Evolutionary conservation across 1,140 invertebrate genomes (phyloP).

Genomic region (Drosophila lacertosa): DNA sequence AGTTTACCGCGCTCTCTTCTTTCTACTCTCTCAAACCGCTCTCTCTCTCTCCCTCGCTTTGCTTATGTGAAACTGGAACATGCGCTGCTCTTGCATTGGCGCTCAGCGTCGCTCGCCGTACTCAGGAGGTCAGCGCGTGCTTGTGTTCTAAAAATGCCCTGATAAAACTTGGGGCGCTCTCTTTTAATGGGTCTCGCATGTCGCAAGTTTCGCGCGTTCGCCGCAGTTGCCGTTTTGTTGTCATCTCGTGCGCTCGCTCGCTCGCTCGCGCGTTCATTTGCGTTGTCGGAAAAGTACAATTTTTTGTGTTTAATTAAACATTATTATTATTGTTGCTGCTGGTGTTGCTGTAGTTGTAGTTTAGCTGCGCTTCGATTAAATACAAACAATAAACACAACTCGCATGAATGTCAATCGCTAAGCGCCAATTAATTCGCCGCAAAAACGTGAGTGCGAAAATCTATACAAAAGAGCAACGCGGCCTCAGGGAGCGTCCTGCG

Average conservation of each 20-base stretch:
- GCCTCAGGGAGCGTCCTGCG: conserved; percentile 45
- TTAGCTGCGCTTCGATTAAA: conserved; percentile 12
- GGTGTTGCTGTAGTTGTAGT: conserved; percentile 10
- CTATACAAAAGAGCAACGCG: conserved; percentile 14
- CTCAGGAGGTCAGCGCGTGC: conserved; percentile 8
- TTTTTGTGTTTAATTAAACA: conserved; percentile 67
- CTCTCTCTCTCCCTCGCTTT: conserved; percentile 1
- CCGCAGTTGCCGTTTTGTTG: conserved; percentile 51
- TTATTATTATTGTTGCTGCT: conserved; percentile 33
- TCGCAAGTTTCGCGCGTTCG: conserved; percentile 45
- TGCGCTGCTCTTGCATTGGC: conserved; percentile 16
- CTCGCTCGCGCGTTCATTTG: conserved; percentile 35
- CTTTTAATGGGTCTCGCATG: background rate
- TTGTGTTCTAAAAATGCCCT: conserved; percentile 5
- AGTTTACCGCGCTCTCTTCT: background rate
- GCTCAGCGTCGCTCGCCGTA: background rate
- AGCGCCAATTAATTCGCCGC: conserved; percentile 44
- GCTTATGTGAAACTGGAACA: conserved; percentile 13
- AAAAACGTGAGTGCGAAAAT: conserved; percentile 29
- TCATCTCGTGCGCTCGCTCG: conserved; percentile 47
- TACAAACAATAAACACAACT: conserved; percentile 32
- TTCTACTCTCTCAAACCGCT: background rate
- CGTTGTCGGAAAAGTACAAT: conserved; percentile 36
- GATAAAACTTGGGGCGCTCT: background rate
- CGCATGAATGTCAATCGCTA: too few relatives aligned